Evolutionary conservation across 2,113 vertebrate species (phyloP).

Genomic region (Coptodon bakossiorum): DNA sequence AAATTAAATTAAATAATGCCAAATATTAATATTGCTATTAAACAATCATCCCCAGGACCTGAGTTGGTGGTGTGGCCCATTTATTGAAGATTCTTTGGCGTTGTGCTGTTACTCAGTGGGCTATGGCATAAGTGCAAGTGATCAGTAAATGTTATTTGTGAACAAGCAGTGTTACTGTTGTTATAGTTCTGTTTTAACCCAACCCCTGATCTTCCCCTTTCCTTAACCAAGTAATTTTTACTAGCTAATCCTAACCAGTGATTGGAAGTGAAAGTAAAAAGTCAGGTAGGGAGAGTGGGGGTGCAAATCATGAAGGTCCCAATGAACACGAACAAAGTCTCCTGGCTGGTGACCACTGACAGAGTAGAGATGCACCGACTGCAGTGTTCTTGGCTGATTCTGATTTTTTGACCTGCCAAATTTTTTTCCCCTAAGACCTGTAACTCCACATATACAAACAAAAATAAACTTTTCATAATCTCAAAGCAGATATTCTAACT

Average conservation of each 20-base stretch:
- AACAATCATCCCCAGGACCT: background rate
- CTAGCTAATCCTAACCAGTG: background rate
- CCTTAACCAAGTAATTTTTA: background rate
- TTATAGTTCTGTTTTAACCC: background rate
- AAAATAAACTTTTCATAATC: background rate
- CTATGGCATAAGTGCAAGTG: background rate
- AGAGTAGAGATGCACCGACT: background rate
- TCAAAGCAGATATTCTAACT: background rate
- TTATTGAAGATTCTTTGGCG: background rate
- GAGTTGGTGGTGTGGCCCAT: background rate
- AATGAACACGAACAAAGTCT: background rate
- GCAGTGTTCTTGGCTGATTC: background rate
- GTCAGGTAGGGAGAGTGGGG: background rate
- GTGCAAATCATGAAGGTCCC: background rate
- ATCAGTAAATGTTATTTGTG: background rate
- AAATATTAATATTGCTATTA: background rate
- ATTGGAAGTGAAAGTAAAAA: background rate
- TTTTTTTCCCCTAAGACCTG: background rate
- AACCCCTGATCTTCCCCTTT: background rate
- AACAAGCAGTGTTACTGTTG: background rate
- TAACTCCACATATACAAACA: background rate
- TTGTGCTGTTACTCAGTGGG: background rate
- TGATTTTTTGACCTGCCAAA: background rate
- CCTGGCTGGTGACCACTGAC: background rate
- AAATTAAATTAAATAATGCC: background rate